These are phyloP conservation scores for Callithrix jacchus DNA, from an alignment of 2,113 vertebrate species.

Conservation along the genomic window DNA sequence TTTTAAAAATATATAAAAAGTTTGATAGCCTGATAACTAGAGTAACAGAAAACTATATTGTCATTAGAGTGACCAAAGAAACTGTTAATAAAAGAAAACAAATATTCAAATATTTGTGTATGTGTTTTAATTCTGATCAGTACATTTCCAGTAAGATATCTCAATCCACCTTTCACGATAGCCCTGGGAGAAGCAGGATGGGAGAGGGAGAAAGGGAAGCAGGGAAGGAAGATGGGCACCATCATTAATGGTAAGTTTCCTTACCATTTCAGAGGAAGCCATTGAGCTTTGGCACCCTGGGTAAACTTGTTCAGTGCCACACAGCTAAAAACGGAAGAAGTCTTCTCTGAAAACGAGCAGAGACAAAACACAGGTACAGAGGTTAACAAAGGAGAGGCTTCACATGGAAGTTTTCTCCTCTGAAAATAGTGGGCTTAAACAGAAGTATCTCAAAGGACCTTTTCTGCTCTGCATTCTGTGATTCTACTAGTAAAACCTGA, in stretches of 20 bases:
- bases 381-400: constrained; percentile 36
- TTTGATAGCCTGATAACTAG: not conserved
- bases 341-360: not conserved
- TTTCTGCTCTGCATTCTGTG: constrained; percentile 28
- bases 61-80: not conserved
- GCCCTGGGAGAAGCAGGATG: not conserved
- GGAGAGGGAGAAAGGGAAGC: not conserved
- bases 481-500: constrained; percentile 58
- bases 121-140: not conserved
- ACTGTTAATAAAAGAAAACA: not conserved
- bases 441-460: constrained; percentile 31
- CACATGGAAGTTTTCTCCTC: not conserved
- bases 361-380: not conserved
- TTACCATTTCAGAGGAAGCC: not conserved
- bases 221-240: not conserved
- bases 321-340: not conserved
- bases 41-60: not conserved
- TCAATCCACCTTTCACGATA: not conserved
- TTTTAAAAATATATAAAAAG: not conserved
- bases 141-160: not conserved
- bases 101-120: not conserved
- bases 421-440: not conserved
- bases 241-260: not conserved
- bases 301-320: not conserved
- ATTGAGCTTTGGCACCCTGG: not conserved